Evolutionary conservation across 1,140 invertebrate species (phyloP), one percentile per base, ranked within the genome.

Genomic region (Triops cancriformis): DNA sequence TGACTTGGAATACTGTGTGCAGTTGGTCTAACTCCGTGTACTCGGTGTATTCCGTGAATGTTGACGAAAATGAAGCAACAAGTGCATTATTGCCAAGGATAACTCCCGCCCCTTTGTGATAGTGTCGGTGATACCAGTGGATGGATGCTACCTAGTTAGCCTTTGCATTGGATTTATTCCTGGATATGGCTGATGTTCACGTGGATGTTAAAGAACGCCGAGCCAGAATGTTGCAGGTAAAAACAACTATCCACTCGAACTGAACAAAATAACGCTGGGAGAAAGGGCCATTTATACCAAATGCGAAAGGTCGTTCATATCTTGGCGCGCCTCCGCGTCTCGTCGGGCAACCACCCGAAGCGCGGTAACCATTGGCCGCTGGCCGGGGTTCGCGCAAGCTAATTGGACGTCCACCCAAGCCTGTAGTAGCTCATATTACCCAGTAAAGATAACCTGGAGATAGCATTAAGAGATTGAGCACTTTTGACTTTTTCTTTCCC

Each of bases 171-270:
- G 51, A 64, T 64, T 64, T 64, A 64, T 23, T 64, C 7, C 31
- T 64, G 51, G 51, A 64, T 64, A 64, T 64, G 51, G 51, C 51
- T 23, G n/a, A 64, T 64, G 51, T 64, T 64, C 51, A 64, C 51
- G 51, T 64, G 10, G 51, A 64, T 64, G 14, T 64, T n/a, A 64
- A 64, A 45, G 74, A 76, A 45, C 74, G 74, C 18, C 74, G 41
- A 23, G 74, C 74, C 74, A 76, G 74, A 76, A 76, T 76, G 74
- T 45, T 76, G 74, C 74, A 76, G 74, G 74, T 76, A 76, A 76
- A 7, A 76, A 6, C 14, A 18, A 3, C 3, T 23, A 23, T 31
- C 18, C n/a, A 43, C 26, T 28, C 42, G 6, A 45, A 26, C 11
- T 28, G 42, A 18, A 10, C 26, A 26, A 27, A 1, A 1, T 14